Base-by-base conservation (phyloP, 2,113 vertebrate genomes). In the Oreochromis aureus region DNA sequence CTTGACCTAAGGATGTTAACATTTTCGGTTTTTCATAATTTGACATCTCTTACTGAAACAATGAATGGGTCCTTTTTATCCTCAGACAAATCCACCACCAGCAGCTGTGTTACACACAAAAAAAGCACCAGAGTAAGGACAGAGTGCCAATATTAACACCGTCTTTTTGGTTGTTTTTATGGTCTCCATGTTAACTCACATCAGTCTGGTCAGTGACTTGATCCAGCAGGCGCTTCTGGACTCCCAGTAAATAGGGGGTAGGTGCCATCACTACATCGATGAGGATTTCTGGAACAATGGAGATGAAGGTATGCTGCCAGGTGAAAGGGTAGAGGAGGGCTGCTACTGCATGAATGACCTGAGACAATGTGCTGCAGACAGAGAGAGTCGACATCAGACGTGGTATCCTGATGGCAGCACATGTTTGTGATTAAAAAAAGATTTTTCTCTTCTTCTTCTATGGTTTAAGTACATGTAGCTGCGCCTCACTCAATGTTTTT, bases 221-320 rank as follows among this genome's bases (percentile, higher is more conserved):
- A 56, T 97, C 95, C 90, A 94, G 93, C 46, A 98, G 96, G 41
- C 86, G 96, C 86, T 93, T 97, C 94, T 99, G 98, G 54, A 99
- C 97, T 6, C 98, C 98, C 0, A 99, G 97, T 95, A 99, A 97
- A 94, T 98, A 99, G 9, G 98, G 98, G 0, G 98, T 99, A 18
- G 98, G 98, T 6, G 98, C 98, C 97, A 98, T 98, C 88, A 99
- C 98, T 0, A 98, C 98, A 78, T 97, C 98, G 2, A 99, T 97
- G 34, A 99, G 97, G 90, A 97, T 97, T 91, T 98, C 96, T 0
- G 98, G 98, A 19, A 99, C 97, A 16, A 99, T 98, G 0, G 98
- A 97, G 95, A 99, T 99, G 89, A 98, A 97, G 76, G 98, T 99
- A 95, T 99, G 98, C 58, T 98, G 98, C 98, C 98, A 99, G 87